Evolutionary conservation across 2,113 vertebrate species (phyloP), one percentile per base, ranked within the genome.

Genomic region (Symphodus melops): DNA sequence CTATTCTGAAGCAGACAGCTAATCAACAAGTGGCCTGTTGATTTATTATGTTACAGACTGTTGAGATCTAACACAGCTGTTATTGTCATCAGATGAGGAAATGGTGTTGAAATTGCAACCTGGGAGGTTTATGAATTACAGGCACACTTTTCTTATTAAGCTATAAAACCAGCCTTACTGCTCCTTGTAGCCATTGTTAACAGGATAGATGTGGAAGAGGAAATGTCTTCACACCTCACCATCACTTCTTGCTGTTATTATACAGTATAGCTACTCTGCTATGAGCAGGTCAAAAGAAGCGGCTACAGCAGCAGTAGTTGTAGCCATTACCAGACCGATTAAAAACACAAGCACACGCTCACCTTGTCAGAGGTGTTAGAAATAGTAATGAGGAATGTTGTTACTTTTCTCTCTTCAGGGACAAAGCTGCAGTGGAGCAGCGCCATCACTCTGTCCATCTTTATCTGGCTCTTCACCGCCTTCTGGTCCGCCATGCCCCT

Each of bases 401-500:
- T 55, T 7, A 62, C 16, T 37, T 52, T 72, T 20, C 61, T 77
- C 12, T 56, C 51, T 3, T 56, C 88, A 99, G 98, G 94, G 80
- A 95, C 94, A 65, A 96, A 94, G 71, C 71, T 98, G 77, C 95
- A 97, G 53, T 99, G 97, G 98, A 95, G 94, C 91, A 95, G 94
- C 0, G 94, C 95, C 12, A 76, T 96, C 69, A 86, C 89, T 63
- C 92, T 96, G 86, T 86, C 90, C 59, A 2, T 95, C 20, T 96
- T 96, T 17, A 79, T 96, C 1, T 99, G 98, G 97, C 81, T 96
- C 0, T 98, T 97, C 72, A 90, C 95, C 51, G 94, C 93, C 48
- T 98, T 98, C 90, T 99, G 98, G 98, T 83, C 98, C 0, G 86
- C 95, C 44, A 96, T 99, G 95, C 98, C 98, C 42, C 92, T 99